These are phyloP conservation scores for Dasyornis broadbenti DNA, from an alignment of 2,113 vertebrate genomes.

Conservation along the genomic window DNA sequence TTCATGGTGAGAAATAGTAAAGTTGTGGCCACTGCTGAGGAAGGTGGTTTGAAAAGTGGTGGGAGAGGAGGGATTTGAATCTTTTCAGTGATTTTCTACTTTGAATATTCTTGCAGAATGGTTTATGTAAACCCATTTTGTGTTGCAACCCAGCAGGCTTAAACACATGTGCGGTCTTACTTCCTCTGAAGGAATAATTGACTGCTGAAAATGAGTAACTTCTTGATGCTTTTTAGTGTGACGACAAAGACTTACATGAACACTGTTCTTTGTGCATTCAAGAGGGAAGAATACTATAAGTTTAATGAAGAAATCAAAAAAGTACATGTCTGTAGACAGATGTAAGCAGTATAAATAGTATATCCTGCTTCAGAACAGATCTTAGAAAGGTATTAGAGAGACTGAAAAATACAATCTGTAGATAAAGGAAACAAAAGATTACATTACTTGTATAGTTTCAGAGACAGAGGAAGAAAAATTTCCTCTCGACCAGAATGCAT, in stretches of 20 bases:
- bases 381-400: neutral
- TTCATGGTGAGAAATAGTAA: neutral
- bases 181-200: neutral
- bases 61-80: neutral
- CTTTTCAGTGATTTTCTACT: neutral
- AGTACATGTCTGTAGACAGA: neutral
- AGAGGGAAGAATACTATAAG: neutral
- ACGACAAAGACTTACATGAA: neutral
- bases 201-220: neutral
- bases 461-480: neutral
- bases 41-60: neutral
- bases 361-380: neutral
- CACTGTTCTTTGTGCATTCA: neutral
- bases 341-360: neutral
- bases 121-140: neutral
- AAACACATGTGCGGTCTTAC: neutral
- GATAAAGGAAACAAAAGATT: neutral
- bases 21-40: neutral
- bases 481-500: neutral
- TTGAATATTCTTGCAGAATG: neutral
- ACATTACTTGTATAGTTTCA: neutral
- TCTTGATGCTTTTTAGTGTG: neutral
- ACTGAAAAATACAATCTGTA: neutral
- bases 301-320: neutral
- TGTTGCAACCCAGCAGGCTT: accelerated